A percentile compares a stretch with the other conserved stretches of the same genome.
phyloP scores from a whole-genome alignment of 1,140 invertebrate genomes.

The Drosophila rhopaloa region DNA sequence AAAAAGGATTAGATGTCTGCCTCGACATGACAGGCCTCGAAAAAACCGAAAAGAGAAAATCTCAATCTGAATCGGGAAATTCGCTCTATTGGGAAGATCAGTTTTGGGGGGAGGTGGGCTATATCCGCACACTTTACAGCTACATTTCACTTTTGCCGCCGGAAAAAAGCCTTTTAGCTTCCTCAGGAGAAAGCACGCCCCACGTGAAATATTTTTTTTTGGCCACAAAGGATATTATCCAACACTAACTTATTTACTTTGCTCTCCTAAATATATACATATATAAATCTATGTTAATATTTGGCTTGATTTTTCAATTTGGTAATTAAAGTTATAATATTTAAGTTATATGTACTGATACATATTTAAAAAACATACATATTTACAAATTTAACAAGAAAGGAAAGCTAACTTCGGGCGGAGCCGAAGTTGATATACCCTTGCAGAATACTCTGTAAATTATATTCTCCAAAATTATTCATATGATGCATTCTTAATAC shows the following conservation, averaged over 20 bases:
- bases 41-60: conserved; percentile 3
- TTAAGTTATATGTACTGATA: too few relatives aligned
- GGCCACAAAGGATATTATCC: conserved; percentile 1
- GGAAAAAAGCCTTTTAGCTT: conserved; percentile 13
- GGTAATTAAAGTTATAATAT: too few relatives aligned
- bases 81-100: conserved; percentile 10
- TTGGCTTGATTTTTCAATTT: too few relatives aligned
- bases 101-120: neutral
- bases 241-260: conserved; percentile 23
- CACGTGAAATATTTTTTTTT: neutral
- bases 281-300: too few relatives aligned
- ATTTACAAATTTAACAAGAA: too few relatives aligned
- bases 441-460: too few relatives aligned
- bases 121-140: conserved; percentile 7
- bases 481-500: too few relatives aligned
- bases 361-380: too few relatives aligned
- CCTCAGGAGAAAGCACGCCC: neutral
- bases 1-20: conserved; percentile 52
- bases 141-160: neutral
- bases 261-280: too few relatives aligned
- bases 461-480: too few relatives aligned
- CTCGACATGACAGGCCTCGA: conserved; percentile 27
- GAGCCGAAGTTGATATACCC: too few relatives aligned
- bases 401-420: too few relatives aligned
- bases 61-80: conserved; percentile 31